Evolutionary conservation across 2,113 vertebrate species (phyloP).

Genomic region (Pterocles burchelli): DNA sequence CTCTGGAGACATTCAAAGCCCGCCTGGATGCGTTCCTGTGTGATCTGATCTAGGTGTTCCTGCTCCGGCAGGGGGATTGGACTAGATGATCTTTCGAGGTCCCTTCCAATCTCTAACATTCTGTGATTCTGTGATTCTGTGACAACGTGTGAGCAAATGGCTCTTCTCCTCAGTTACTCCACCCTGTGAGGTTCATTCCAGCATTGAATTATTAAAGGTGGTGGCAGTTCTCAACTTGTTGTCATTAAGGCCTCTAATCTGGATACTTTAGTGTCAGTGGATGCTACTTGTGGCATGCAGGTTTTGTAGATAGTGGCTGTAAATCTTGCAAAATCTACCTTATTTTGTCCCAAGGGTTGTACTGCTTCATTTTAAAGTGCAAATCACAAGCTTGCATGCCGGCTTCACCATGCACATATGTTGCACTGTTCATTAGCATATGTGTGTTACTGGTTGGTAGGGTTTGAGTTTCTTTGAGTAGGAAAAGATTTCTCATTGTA

Average conservation of each 20-base stretch:
- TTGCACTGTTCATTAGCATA: background rate
- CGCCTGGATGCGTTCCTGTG: too few relatives aligned
- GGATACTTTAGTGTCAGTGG: background rate
- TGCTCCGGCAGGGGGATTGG: too few relatives aligned
- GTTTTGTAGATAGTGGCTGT: background rate
- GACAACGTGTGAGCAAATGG: background rate
- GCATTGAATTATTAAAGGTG: background rate
- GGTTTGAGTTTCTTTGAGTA: background rate
- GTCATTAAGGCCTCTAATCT: background rate
- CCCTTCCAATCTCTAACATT: too few relatives aligned
- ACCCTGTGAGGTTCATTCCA: background rate
- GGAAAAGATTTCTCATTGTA: background rate
- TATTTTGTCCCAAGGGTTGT: background rate
- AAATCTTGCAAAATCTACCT: background rate
- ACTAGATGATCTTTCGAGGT: too few relatives aligned
- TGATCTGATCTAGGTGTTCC: too few relatives aligned
- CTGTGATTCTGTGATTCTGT: too few relatives aligned
- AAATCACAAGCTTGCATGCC: background rate
- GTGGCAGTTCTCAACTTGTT: background rate
- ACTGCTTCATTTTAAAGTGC: background rate
- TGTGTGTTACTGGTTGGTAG: background rate
- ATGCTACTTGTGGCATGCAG: background rate
- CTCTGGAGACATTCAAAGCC: too few relatives aligned
- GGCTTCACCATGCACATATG: rapidly evolving
- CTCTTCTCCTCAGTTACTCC: background rate